These are phyloP conservation scores for Uropsilus gracilis DNA, from an alignment of 2,113 vertebrate genomes.

Conservation along the genomic window DNA sequence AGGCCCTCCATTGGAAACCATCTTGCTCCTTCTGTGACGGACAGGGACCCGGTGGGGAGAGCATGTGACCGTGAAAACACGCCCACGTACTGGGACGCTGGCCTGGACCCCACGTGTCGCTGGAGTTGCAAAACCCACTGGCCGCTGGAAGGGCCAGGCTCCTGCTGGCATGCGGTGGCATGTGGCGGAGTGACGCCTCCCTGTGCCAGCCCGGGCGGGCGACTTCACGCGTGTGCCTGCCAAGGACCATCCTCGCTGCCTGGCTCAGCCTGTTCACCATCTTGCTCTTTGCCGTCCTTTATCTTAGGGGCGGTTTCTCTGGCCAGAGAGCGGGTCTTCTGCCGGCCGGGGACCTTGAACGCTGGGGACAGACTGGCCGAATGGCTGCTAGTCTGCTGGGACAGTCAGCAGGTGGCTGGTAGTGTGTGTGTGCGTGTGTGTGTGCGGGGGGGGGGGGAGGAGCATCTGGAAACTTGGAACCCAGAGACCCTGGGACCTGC, in stretches of 20 bases:
- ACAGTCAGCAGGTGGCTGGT: background rate
- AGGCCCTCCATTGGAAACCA: background rate
- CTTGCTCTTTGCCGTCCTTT: background rate
- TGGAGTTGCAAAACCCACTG: background rate
- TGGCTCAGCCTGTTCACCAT: background rate
- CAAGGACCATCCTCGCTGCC: background rate
- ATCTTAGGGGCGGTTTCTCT: background rate
- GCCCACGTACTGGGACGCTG: background rate
- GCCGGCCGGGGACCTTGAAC: background rate
- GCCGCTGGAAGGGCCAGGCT: background rate
- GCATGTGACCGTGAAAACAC: background rate
- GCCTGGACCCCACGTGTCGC: background rate
- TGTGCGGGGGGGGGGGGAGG: background rate
- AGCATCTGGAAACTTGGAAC: background rate
- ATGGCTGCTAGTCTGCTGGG: background rate
- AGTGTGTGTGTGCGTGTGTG: background rate
- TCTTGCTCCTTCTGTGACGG: background rate
- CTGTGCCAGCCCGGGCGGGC: background rate
- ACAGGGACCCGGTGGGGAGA: background rate
- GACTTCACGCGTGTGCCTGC: background rate
- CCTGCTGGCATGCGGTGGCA: background rate
- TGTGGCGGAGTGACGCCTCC: background rate
- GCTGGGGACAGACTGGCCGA: background rate
- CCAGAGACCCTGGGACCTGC: constrained; percentile 46
- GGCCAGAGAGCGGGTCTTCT: background rate